Conservation (phyloP, 2,113 vertebrate species). For the Falcunculus frontatus region DNA sequence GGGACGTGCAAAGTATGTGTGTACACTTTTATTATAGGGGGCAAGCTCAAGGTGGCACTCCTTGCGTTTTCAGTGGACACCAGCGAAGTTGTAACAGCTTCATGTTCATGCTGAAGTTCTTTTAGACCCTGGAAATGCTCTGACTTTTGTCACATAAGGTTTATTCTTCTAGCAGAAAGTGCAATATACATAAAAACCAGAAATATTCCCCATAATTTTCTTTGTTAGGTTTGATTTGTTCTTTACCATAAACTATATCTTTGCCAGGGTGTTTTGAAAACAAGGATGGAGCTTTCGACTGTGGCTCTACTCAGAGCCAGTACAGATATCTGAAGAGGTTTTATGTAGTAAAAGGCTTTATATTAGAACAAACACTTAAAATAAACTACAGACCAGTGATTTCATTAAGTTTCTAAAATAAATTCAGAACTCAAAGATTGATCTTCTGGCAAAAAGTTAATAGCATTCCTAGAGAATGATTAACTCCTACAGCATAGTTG, state of each 20-base stretch:
- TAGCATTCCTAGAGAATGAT: not conserved
- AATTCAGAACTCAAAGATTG: not conserved
- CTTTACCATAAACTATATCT: not conserved
- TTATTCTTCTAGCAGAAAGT: not conserved
- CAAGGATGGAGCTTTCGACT: not conserved
- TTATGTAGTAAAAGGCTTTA: not conserved
- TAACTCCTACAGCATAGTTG: not conserved
- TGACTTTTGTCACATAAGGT: not conserved
- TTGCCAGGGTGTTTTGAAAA: not conserved
- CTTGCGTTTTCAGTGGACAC: not conserved
- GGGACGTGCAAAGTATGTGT: not conserved
- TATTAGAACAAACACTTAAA: not conserved
- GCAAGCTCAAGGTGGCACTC: not conserved
- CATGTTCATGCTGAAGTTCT: not conserved
- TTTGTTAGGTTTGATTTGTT: fast-evolving
- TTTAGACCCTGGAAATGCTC: not conserved
- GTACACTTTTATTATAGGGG: not conserved
- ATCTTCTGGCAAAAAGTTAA: not conserved
- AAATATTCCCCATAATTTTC: not conserved
- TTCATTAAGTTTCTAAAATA: not conserved
- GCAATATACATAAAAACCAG: not conserved
- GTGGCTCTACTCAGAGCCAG: not conserved
- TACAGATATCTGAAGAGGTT: not conserved
- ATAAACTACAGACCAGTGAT: not conserved
- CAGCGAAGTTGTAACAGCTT: not conserved